Conservation (phyloP, 2,113 vertebrate genomes). For the Micromys minutus region DNA sequence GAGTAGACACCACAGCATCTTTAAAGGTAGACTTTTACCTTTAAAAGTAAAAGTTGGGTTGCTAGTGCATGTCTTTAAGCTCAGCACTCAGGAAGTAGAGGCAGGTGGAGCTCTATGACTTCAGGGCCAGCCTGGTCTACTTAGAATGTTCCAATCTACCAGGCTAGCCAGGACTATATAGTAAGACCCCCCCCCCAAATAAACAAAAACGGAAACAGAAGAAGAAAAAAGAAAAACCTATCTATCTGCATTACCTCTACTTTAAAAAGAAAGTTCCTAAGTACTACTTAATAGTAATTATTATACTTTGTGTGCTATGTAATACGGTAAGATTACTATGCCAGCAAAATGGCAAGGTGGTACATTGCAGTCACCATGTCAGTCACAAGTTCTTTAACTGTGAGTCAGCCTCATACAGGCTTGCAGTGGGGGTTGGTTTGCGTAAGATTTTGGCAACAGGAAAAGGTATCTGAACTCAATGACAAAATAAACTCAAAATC, state of each 20-base stretch:
- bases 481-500: neutral
- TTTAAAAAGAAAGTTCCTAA: no score
- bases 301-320: no score
- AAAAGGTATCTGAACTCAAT: neutral
- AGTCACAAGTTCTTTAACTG: no score
- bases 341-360: no score
- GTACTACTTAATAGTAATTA: no score
- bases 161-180: neutral
- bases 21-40: constrained; percentile 20
- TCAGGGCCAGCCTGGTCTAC: neutral
- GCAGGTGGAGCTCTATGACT: neutral
- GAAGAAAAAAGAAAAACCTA: neutral
- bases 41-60: neutral
- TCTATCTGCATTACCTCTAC: neutral
- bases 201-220: neutral
- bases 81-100: neutral
- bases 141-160: neutral
- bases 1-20: neutral
- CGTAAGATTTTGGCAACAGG: neutral
- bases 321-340: no score
- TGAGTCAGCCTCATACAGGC: no score
- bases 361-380: no score
- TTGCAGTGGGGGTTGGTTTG: no score
- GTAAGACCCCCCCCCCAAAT: neutral
- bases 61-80: neutral